Percentiles rank a stretch among this genome's conserved stretches.
These are phyloP conservation scores for Schrankia costaestrigalis DNA, from an alignment of 2,888 invertebrate species.

Conservation along the genomic window DNA sequence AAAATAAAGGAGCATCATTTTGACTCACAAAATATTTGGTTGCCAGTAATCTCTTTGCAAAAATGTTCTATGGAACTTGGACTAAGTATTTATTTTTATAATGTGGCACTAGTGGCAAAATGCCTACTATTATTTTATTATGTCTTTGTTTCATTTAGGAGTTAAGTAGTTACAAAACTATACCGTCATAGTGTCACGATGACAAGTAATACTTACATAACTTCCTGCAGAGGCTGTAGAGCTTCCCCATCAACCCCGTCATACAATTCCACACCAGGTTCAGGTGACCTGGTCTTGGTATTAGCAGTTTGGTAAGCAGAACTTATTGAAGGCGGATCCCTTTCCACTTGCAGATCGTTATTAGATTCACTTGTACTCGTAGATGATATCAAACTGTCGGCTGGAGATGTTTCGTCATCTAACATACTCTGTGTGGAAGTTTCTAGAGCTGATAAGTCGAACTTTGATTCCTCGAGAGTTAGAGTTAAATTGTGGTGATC, in stretches of 20 bases:
- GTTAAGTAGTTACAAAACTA: not conserved
- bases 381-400: constrained; percentile 86
- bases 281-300: constrained; percentile 77
- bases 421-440: constrained; percentile 85
- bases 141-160: no score
- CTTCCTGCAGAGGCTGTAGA: constrained; percentile 54
- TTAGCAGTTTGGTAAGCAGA: constrained; percentile 74
- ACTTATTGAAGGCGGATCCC: constrained; percentile 66
- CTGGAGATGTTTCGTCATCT: constrained; percentile 92
- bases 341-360: constrained; percentile 73
- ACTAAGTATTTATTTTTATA: no score
- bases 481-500: constrained; percentile 80
- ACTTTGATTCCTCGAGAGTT: constrained; percentile 87
- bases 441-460: constrained; percentile 86
- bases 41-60: no score
- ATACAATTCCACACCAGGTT: constrained; percentile 46
- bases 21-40: no score
- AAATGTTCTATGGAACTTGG: no score
- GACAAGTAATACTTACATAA: constrained; percentile 44
- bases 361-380: constrained; percentile 83
- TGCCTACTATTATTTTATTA: no score
- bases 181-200: not conserved
- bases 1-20: no score
- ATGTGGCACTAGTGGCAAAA: no score
- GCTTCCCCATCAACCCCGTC: constrained; percentile 63